Evolutionary conservation across 2,113 vertebrate species (phyloP).

Genomic region (Spea bombifrons): DNA sequence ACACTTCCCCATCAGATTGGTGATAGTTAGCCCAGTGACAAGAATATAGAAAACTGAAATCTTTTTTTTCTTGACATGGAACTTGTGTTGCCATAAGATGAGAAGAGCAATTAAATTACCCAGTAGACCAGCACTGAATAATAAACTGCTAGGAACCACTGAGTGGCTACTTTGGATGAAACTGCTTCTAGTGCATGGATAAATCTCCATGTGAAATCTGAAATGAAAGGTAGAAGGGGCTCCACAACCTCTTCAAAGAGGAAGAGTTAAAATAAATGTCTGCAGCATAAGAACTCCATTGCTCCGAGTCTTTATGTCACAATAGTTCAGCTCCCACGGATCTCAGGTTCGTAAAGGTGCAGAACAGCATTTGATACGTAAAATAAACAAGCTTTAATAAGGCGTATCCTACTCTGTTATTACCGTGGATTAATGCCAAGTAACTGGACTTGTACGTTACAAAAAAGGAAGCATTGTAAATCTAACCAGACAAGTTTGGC

Average conservation of each 20-base stretch:
- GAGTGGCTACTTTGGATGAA: constrained; percentile 56
- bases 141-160: constrained; percentile 64
- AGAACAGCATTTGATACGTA: constrained; percentile 18
- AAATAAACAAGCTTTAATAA: constrained; percentile 25
- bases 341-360: constrained; percentile 1
- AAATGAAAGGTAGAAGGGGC: not conserved
- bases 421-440: constrained; percentile 10
- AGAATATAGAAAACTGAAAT: constrained; percentile 70
- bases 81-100: constrained; percentile 66
- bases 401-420: constrained; percentile 10
- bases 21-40: constrained; percentile 65
- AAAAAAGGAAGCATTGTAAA: constrained; percentile 30
- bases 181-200: constrained; percentile 55
- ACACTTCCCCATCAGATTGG: constrained; percentile 73
- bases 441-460: not conserved
- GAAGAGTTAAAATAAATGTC: not conserved
- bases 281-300: not conserved
- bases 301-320: not conserved
- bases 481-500: constrained; percentile 7
- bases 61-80: constrained; percentile 50
- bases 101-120: constrained; percentile 71
- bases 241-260: not conserved
- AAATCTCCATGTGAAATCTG: constrained; percentile 46
- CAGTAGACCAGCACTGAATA: constrained; percentile 72
- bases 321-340: not conserved